These are phyloP conservation scores for Rhadinocentrus ornatus DNA, from an alignment of 2,797 vertebrate genomes.

Conservation along the genomic window DNA sequence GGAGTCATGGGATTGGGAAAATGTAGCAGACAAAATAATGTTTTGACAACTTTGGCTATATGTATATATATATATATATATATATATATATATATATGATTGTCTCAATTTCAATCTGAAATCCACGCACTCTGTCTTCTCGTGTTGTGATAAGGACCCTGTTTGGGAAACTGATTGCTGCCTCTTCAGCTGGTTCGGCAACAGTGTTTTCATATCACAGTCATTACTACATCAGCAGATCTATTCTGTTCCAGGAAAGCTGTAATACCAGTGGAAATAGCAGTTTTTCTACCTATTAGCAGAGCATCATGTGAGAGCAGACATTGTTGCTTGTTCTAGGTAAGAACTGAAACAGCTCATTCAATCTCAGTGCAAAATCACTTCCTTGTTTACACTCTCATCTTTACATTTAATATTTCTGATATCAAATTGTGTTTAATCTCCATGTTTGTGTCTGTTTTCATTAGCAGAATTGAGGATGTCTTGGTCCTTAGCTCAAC, in stretches of 20 bases:
- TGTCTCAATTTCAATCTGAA: not conserved
- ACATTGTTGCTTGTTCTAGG: not conserved
- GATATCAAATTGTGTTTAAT: not conserved
- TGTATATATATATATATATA: too few species aligned
- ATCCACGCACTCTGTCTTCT: constrained; percentile 3
- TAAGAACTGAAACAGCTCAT: not conserved
- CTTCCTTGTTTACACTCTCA: not conserved
- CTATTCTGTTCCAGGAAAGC: constrained; percentile 5
- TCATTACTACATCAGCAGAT: constrained; percentile 1
- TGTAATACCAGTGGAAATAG: constrained; percentile 12
- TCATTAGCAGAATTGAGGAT: not conserved
- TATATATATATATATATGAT: too few species aligned
- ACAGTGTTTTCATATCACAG: constrained; percentile 3
- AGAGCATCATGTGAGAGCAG: not conserved
- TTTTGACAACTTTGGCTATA: too few species aligned
- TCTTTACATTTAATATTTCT: not conserved
- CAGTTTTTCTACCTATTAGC: constrained; percentile 20
- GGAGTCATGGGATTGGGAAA: too few species aligned
- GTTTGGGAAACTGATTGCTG: constrained; percentile 18
- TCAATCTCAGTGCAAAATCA: not conserved
- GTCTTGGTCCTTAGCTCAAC: not conserved
- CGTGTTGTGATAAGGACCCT: constrained; percentile 5
- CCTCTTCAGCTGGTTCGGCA: constrained; percentile 8
- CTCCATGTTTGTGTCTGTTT: not conserved
- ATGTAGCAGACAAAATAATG: too few species aligned